Evolutionary conservation across 2,888 invertebrate genomes (phyloP), one percentile per base, ranked within the genome.

Genomic region (Phyllotreta cruciferae): DNA sequence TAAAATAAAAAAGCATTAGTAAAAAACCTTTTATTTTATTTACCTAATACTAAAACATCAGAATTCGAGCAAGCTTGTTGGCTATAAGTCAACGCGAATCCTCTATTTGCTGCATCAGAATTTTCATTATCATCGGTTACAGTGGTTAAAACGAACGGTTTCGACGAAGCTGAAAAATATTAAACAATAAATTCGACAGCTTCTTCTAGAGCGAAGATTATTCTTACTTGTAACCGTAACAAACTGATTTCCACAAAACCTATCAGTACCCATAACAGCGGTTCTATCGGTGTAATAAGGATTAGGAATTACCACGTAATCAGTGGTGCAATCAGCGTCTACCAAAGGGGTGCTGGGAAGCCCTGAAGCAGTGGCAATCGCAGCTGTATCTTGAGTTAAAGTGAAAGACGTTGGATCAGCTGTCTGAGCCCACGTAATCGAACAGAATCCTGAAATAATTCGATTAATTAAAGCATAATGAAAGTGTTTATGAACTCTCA

Each of bases 171-270:
- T 90, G 81, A 64, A 83, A 82, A 72, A 71, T 44, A 63, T 56
- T 36, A 42, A 13, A 14, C 13, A 54, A 13, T 13, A 44, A 13
- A 44, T 44, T 44, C 41, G 10, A 41, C n/a, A 2, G 24, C 49
- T 9, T 36, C 13, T 34, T 36, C 11, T 7, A 24, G 24, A 38
- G 24, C 35, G 13, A 56, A 11, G 11, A 56, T 10, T 9, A 13
- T 38, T 82, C 86, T 83, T 79, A 85, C 90, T 85, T 35, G 85
- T 86, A 52, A 89, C 88, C 4, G 87, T 76, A 1, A 86, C 83
- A 69, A 92, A 86, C 6, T 87, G 88, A 62, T 90, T 82, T 1
- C 92, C 92, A 74, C 93, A 93, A 80, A 91, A 91, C 53, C 92
- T 84, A 75, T 93, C 93, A 1, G 85, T 84, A 54, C 82, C 80